phyloP scores from a whole-genome alignment of 1,140 invertebrate genomes.

The Colletes latitarsis region DNA sequence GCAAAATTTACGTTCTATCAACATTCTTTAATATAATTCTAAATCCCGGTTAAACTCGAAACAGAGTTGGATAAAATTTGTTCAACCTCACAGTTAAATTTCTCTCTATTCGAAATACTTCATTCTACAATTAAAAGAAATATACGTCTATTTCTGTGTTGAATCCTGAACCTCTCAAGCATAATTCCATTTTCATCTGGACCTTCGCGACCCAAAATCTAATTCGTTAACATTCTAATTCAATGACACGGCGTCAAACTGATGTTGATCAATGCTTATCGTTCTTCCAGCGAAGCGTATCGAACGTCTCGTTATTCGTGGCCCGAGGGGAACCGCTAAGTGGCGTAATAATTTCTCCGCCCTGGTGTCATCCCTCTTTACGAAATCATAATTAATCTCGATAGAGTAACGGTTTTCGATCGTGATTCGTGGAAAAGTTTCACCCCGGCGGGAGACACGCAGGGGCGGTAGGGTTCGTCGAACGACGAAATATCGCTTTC shows the following conservation, averaged over 20 bases:
- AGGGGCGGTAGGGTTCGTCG: constrained; percentile 4
- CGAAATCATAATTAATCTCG: constrained; percentile 66
- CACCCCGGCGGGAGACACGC: background rate
- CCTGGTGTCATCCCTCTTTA: constrained; percentile 38
- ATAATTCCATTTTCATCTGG: background rate
- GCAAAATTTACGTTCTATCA: too few relatives aligned
- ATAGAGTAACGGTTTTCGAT: constrained; percentile 32
- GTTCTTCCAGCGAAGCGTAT: background rate
- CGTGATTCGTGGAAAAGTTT: constrained; percentile 62
- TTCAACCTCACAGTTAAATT: too few relatives aligned
- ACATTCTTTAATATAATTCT: too few relatives aligned
- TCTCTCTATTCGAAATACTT: too few relatives aligned
- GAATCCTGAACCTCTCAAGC: too few relatives aligned
- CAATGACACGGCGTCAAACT: background rate
- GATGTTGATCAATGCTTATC: constrained; percentile 25
- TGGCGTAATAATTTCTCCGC: constrained; percentile 56
- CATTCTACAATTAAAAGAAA: too few relatives aligned
- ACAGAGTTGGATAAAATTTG: too few relatives aligned
- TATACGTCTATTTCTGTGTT: too few relatives aligned
- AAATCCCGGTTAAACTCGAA: too few relatives aligned
- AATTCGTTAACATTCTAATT: background rate
- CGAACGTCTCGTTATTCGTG: constrained; percentile 35
- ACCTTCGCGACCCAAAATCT: background rate
- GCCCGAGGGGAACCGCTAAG: constrained; percentile 46
- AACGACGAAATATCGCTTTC: constrained; percentile 53